phyloP scores from a whole-genome alignment of 2,888 invertebrate species.

The Galerucella pusilla region DNA sequence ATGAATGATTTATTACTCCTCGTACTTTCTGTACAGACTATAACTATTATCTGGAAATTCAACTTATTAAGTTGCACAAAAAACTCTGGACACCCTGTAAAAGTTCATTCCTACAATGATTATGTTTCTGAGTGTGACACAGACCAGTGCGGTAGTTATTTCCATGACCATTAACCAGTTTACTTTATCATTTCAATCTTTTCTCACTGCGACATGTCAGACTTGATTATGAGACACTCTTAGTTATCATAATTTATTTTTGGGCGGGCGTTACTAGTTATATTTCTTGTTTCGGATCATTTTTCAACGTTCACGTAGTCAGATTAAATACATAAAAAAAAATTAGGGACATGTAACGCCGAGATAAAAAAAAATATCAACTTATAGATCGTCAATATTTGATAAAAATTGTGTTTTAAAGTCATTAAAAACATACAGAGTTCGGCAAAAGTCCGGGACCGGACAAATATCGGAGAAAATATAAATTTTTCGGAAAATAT shows the following conservation, averaged over 20 bases:
- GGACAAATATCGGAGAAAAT: no score
- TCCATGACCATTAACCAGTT: conserved; percentile 51
- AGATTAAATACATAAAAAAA: conserved; percentile 11
- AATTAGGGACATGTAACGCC: neutral
- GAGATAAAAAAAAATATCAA: neutral
- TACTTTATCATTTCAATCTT: conserved; percentile 37
- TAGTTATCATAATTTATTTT: conserved; percentile 31
- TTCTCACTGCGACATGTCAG: conserved; percentile 27
- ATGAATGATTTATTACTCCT: no score
- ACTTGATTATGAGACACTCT: conserved; percentile 32
- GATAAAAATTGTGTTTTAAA: neutral
- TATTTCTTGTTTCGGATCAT: conserved; percentile 15
- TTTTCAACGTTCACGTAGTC: conserved; percentile 8
- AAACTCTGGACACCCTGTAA: no score
- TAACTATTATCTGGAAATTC: no score
- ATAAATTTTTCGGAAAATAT: no score
- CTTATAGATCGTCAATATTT: neutral
- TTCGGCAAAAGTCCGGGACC: no score
- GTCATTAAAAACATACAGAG: no score
- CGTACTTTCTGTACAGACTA: no score
- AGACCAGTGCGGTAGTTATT: conserved; percentile 20
- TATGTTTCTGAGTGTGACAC: conserved; percentile 15
- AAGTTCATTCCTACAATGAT: no score
- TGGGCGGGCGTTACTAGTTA: conserved; percentile 15
- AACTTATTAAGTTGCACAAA: no score